Conservation (phyloP, 2,113 vertebrate genomes). For the Onychostruthus taczanowskii region DNA sequence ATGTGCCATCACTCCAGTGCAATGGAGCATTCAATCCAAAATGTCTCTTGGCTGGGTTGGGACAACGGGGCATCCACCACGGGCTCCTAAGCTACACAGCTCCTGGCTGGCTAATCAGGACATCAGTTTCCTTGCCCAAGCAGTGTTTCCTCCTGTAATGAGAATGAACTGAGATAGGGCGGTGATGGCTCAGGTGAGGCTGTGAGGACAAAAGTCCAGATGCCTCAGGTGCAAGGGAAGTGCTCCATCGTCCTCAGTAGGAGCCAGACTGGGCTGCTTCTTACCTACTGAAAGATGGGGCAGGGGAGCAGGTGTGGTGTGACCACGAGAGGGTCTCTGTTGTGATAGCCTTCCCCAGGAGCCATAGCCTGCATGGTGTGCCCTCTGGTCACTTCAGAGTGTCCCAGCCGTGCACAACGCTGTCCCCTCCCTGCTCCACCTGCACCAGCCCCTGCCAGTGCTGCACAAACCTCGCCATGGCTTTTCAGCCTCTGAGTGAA, state of each 20-base stretch:
- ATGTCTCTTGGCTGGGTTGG: neutral
- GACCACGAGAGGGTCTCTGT: neutral
- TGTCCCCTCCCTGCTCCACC: neutral
- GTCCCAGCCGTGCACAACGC: neutral
- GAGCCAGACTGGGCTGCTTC: neutral
- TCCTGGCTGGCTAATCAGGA: neutral
- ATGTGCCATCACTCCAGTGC: neutral
- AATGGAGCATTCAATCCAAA: neutral
- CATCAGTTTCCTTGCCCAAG: neutral
- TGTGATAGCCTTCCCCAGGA: accelerated
- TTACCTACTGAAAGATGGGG: neutral
- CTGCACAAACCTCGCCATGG: accelerated
- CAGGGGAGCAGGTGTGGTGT: neutral
- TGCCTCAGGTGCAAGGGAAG: accelerated
- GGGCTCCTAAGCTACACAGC: neutral
- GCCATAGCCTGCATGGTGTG: accelerated
- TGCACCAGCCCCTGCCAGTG: accelerated
- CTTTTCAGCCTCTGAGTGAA: neutral
- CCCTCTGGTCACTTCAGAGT: neutral
- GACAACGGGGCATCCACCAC: neutral
- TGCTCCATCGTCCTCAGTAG: neutral
- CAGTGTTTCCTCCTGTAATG: neutral
- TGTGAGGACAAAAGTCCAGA: neutral
- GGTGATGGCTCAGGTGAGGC: neutral
- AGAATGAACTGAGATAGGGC: neutral